Evolutionary conservation across 2,888 invertebrate genomes (phyloP).

Genomic region (Euspilapteryx auroguttella): DNA sequence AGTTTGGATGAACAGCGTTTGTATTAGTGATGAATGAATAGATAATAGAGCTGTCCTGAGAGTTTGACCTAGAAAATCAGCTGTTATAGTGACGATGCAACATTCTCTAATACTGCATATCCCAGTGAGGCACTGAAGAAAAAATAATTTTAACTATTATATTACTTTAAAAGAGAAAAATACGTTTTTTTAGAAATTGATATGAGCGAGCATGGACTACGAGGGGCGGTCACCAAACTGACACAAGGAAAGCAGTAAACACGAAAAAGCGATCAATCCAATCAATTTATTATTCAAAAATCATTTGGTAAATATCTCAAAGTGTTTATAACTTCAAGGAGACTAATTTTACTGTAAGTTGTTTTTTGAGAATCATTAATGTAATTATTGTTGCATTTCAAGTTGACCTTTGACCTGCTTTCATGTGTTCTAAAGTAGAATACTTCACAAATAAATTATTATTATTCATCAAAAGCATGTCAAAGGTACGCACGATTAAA

Average conservation of each 20-base stretch:
- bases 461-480: constrained; percentile 19
- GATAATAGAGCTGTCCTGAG: constrained; percentile 60
- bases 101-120: constrained; percentile 60
- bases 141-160: constrained; percentile 45
- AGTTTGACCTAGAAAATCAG: constrained; percentile 55
- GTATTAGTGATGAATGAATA: constrained; percentile 56
- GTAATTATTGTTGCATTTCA: constrained; percentile 24
- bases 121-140: constrained; percentile 56
- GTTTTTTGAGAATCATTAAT: constrained; percentile 54
- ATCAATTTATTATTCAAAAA: constrained; percentile 48
- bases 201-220: constrained; percentile 61
- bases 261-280: constrained; percentile 65
- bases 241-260: constrained; percentile 66
- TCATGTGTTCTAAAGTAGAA: constrained; percentile 1
- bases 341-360: constrained; percentile 44
- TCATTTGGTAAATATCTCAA: constrained; percentile 42
- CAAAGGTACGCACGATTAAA: constrained; percentile 18
- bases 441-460: constrained; percentile 3
- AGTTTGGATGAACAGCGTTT: constrained; percentile 35
- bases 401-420: constrained; percentile 7
- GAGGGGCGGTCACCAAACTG: constrained; percentile 61
- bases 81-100: constrained; percentile 60
- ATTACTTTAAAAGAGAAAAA: constrained; percentile 52
- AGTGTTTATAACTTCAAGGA: constrained; percentile 22
- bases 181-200: constrained; percentile 26